Evolutionary conservation across 2,797 vertebrate species (phyloP).

Genomic region (Dipus sagitta): DNA sequence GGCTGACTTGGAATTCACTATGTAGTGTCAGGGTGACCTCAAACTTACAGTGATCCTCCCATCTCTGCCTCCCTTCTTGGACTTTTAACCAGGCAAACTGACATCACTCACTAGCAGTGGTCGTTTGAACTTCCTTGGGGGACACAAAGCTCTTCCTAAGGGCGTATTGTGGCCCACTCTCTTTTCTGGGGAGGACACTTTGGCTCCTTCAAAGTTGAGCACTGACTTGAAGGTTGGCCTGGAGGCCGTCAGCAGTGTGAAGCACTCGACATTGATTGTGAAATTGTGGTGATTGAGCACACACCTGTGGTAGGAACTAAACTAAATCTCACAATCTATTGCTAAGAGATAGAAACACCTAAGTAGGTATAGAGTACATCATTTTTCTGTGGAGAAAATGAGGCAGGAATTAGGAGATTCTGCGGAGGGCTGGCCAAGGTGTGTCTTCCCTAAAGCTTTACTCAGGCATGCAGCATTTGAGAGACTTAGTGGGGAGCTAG

Average conservation of each 20-base stretch:
- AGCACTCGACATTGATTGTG: background rate
- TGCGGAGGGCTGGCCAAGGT: background rate
- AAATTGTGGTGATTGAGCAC: background rate
- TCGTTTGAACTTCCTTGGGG: background rate
- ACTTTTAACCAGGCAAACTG: background rate
- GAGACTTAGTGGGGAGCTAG: too few relatives aligned
- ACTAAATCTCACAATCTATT: background rate
- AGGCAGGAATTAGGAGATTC: background rate
- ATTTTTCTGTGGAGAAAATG: background rate
- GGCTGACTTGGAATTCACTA: too few relatives aligned
- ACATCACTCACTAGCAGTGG: background rate
- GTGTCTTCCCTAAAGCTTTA: background rate
- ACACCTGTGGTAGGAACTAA: background rate
- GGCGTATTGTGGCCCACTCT: background rate
- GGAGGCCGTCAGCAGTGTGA: background rate
- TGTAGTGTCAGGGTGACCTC: too few relatives aligned
- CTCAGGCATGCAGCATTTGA: background rate
- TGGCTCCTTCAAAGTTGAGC: background rate
- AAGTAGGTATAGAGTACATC: background rate
- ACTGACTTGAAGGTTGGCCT: background rate
- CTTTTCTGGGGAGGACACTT: background rate
- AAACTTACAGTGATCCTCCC: too few relatives aligned
- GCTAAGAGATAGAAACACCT: background rate
- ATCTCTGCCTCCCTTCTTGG: background rate
- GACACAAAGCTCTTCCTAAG: background rate